These are phyloP conservation scores for Porites lobata DNA, from an alignment of 92 coral and sea anemone genomes.

Conservation along the genomic window DNA sequence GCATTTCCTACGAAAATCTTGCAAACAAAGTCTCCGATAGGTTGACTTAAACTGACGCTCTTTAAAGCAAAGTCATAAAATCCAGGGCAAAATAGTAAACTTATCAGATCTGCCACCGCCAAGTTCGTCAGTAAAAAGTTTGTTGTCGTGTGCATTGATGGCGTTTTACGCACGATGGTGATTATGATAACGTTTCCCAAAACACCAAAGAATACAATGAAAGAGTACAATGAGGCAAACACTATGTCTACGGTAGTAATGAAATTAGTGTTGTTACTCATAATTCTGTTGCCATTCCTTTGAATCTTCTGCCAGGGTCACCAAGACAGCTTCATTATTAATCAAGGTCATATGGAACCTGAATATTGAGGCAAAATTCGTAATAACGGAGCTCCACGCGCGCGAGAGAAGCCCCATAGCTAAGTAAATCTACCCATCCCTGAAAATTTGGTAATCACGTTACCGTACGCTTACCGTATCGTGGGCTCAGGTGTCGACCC, in stretches of 20 bases:
- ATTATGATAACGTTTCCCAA: conserved; percentile 47
- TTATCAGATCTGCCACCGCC: conserved; percentile 57
- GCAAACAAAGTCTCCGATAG: conserved; percentile 43
- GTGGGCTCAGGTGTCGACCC: too few relatives aligned
- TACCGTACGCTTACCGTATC: too few relatives aligned
- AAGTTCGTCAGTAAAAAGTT: conserved; percentile 56
- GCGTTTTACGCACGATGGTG: conserved; percentile 53
- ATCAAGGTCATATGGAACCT: too few relatives aligned
- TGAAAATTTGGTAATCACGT: too few relatives aligned
- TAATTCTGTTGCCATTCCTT: neutral
- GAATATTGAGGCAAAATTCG: too few relatives aligned
- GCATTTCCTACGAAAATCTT: conserved; percentile 63
- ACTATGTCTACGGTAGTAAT: conserved; percentile 41
- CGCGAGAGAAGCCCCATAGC: too few relatives aligned
- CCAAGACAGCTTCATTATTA: too few relatives aligned
- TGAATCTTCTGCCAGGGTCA: too few relatives aligned
- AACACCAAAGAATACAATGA: conserved; percentile 45
- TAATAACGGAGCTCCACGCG: too few relatives aligned
- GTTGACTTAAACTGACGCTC: conserved; percentile 21
- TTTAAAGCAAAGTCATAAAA: conserved; percentile 47
- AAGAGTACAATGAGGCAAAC: conserved; percentile 47
- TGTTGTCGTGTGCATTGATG: conserved; percentile 60
- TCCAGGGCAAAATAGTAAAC: conserved; percentile 56
- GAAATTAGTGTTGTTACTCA: conserved; percentile 5
- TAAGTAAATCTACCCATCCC: too few relatives aligned